Conservation (phyloP, 2,113 vertebrate species). For the Clinocottus analis region DNA sequence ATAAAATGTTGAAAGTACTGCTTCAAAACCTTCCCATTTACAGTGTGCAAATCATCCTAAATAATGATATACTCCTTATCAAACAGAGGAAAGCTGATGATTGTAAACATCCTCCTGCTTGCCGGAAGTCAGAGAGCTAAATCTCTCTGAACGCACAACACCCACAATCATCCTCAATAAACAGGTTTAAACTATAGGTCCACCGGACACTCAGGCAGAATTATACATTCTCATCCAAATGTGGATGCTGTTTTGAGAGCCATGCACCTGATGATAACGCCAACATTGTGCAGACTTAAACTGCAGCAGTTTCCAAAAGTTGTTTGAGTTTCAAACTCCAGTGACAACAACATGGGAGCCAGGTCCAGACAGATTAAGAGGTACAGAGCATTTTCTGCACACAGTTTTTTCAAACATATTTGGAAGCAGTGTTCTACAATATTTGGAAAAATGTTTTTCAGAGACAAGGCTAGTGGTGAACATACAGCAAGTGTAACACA, state of each 20-base stretch:
- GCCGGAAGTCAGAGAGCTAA: background rate
- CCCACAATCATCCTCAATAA: too few species aligned
- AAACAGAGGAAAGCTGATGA: background rate
- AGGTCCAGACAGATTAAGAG: background rate
- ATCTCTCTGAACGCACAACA: background rate
- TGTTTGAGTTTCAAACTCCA: background rate
- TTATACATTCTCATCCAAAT: background rate
- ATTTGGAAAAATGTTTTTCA: too few species aligned
- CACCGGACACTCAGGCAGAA: background rate
- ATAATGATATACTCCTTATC: background rate
- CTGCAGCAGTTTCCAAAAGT: background rate
- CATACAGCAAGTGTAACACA: too few species aligned
- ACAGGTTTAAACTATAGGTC: constrained; percentile 6
- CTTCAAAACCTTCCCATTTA: background rate
- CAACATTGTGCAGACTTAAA: background rate
- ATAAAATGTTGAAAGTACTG: background rate
- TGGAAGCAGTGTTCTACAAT: too few species aligned
- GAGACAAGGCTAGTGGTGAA: too few species aligned
- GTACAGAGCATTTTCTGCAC: background rate
- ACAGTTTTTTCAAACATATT: too few species aligned
- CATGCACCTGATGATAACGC: background rate
- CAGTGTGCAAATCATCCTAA: background rate
- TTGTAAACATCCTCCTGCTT: background rate
- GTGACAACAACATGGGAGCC: background rate
- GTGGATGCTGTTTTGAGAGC: background rate